phyloP scores from a whole-genome alignment of 2,888 invertebrate genomes.

The Philonicus albiceps region DNA sequence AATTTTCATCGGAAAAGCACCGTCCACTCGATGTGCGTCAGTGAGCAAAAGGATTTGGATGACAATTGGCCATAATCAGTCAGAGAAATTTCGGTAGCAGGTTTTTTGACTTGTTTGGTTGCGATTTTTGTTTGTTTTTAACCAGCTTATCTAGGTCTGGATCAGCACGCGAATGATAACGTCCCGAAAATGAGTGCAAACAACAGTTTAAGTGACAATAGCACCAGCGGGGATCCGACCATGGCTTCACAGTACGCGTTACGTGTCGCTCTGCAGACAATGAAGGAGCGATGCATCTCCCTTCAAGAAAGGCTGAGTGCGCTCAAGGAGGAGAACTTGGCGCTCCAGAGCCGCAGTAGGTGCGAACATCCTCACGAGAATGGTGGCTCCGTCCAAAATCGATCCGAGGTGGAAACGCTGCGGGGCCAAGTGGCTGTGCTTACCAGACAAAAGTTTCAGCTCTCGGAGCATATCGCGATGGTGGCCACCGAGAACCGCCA shows the following conservation, averaged over 20 bases:
- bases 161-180: not conserved
- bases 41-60: not conserved
- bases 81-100: not conserved
- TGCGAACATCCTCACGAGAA: conserved; percentile 58
- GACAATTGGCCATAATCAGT: not conserved
- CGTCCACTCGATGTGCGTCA: not conserved
- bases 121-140: not conserved
- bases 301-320: conserved; percentile 74
- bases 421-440: conserved; percentile 74
- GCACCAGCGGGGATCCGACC: not conserved
- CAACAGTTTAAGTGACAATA: conserved; percentile 40
- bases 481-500: conserved; percentile 83
- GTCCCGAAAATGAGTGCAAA: conserved; percentile 34
- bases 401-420: conserved; percentile 54
- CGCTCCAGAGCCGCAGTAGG: conserved; percentile 63
- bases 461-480: conserved; percentile 80
- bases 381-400: not conserved
- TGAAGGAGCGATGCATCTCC: conserved; percentile 81
- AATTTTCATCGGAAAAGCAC: not conserved
- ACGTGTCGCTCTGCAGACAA: conserved; percentile 79
- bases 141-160: not conserved
- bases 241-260: conserved; percentile 65
- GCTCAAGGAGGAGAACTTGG: conserved; percentile 80
- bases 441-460: conserved; percentile 77
- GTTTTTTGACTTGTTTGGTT: not conserved